These are phyloP conservation scores for Teleiodes luculella DNA, from an alignment of 2,888 invertebrate genomes.

Conservation along the genomic window DNA sequence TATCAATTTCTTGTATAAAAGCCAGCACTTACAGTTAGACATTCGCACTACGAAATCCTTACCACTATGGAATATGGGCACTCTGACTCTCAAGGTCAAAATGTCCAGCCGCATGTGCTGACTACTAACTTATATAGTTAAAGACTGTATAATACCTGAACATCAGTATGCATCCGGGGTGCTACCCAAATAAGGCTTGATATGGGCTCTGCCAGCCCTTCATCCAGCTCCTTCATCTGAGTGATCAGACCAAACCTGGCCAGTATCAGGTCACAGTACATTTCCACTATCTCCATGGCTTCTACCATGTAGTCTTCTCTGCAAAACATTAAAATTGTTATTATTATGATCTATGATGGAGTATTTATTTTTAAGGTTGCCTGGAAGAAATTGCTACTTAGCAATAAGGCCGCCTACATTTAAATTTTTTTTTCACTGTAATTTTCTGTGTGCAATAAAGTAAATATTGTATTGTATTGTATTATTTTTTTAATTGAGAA, in stretches of 20 bases:
- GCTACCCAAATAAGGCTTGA: constrained; percentile 98
- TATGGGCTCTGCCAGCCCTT: constrained; percentile 96
- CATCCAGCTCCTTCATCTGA: constrained; percentile 97
- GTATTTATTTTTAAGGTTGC: too few species aligned
- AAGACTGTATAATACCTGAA: constrained; percentile 81
- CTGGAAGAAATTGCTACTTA: too few species aligned
- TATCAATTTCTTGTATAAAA: too few species aligned
- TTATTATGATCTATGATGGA: too few species aligned
- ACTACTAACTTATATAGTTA: too few species aligned
- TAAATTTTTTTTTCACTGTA: too few species aligned
- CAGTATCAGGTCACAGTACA: constrained; percentile 98
- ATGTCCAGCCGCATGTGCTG: neutral
- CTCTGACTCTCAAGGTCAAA: neutral
- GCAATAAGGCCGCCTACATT: too few species aligned
- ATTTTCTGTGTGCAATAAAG: too few species aligned
- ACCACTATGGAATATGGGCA: too few species aligned
- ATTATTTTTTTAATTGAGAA: neutral
- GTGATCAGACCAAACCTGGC: constrained; percentile 98
- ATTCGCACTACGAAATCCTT: too few species aligned
- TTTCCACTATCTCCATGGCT: constrained; percentile 99
- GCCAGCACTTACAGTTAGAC: too few species aligned
- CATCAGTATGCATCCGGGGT: constrained; percentile 92
- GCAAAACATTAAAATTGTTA: too few species aligned
- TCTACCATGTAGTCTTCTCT: constrained; percentile 99
- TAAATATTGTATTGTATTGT: neutral